phyloP scores from a whole-genome alignment of 2,888 invertebrate species.

The Habrosyne pyritoides region DNA sequence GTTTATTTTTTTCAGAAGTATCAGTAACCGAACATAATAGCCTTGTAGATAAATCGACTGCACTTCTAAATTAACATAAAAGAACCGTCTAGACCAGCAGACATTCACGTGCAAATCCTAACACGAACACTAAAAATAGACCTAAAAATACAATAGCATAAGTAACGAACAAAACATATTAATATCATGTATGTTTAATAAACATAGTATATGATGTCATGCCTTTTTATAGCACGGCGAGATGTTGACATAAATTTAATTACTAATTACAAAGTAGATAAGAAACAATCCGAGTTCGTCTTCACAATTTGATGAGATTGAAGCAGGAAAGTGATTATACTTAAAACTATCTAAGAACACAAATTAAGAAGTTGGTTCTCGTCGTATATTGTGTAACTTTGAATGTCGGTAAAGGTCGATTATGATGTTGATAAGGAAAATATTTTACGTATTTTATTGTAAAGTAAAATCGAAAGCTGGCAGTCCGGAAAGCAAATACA shows the following conservation, averaged over 20 bases:
- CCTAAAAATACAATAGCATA: background rate
- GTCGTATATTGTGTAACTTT: background rate
- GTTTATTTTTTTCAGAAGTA: too few species aligned
- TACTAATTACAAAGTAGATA: background rate
- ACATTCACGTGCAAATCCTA: background rate
- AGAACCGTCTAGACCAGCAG: conserved; percentile 2
- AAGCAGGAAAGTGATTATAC: background rate
- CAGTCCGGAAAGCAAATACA: too few species aligned
- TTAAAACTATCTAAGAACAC: background rate
- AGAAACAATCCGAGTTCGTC: background rate
- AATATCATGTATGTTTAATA: conserved; percentile 13
- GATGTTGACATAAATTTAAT: conserved; percentile 3
- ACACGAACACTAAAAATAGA: background rate
- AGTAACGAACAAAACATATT: background rate
- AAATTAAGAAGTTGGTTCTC: background rate
- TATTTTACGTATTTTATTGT: background rate
- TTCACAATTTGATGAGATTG: background rate
- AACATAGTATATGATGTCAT: conserved; percentile 49
- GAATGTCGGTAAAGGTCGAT: background rate
- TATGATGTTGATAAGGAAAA: background rate
- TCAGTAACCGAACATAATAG: background rate
- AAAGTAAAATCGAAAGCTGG: too few species aligned
- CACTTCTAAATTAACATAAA: conserved; percentile 2
- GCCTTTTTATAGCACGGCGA: conserved; percentile 21
- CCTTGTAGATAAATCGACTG: background rate